Conservation (phyloP, 2,888 invertebrate species). For the Mimumesa dahlbomi region DNA sequence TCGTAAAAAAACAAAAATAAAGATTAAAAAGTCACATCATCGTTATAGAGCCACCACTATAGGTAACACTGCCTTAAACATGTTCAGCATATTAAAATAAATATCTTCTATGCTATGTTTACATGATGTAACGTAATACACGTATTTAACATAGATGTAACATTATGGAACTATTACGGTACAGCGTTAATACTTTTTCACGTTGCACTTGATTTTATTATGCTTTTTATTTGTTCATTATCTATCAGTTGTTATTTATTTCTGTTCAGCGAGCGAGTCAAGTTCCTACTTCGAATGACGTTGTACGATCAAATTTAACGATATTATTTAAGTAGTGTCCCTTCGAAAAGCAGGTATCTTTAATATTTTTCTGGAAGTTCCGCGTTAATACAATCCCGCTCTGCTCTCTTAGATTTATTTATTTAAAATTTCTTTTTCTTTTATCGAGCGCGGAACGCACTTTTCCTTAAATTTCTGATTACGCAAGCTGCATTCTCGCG, state of each 20-base stretch:
- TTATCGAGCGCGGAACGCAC: constrained; percentile 15
- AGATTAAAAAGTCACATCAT: constrained; percentile 34
- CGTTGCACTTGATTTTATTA: background rate
- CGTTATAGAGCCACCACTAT: constrained; percentile 69
- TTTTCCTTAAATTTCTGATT: background rate
- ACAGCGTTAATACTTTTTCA: constrained; percentile 22
- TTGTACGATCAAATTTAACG: constrained; percentile 45
- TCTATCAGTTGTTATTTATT: constrained; percentile 41
- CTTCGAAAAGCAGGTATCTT: no score
- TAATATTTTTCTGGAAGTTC: constrained; percentile 42
- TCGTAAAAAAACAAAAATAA: constrained; percentile 47
- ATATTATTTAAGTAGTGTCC: constrained; percentile 11
- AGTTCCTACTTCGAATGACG: constrained; percentile 57
- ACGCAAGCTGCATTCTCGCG: constrained; percentile 1
- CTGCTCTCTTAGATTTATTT: background rate
- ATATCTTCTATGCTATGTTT: constrained; percentile 76
- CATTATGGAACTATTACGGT: constrained; percentile 54
- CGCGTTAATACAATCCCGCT: constrained; percentile 12
- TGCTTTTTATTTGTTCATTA: constrained; percentile 25
- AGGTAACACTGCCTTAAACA: constrained; percentile 69
- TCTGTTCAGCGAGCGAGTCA: constrained; percentile 53
- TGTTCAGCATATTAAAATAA: constrained; percentile 77
- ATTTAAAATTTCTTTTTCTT: background rate
- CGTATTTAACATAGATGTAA: constrained; percentile 70
- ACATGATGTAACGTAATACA: constrained; percentile 71